Evolutionary conservation across 2,113 vertebrate species (phyloP).

Genomic region (Grallaria varia): DNA sequence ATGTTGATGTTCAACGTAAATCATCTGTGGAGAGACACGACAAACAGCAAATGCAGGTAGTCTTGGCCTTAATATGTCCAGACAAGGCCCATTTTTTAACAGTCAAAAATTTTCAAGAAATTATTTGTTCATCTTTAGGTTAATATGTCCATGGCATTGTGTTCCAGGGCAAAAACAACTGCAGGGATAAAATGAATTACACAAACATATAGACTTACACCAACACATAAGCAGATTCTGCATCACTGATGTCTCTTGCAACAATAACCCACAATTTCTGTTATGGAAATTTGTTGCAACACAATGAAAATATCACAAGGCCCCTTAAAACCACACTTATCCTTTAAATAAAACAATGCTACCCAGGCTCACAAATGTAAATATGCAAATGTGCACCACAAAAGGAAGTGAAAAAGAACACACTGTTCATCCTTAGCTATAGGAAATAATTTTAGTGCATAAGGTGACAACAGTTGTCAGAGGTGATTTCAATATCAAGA

Average conservation of each 20-base stretch:
- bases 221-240: background rate
- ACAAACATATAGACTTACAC: background rate
- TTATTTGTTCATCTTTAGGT: background rate
- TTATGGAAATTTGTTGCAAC: background rate
- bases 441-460: background rate
- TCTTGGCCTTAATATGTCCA: background rate
- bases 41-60: background rate
- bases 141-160: background rate
- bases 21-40: background rate
- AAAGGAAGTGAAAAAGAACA: background rate
- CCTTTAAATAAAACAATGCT: background rate
- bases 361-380: background rate
- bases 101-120: background rate
- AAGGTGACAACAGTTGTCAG: background rate
- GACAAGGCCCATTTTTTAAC: background rate
- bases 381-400: background rate
- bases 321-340: background rate
- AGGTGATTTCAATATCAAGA: background rate
- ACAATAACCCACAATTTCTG: background rate
- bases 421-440: background rate
- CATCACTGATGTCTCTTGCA: background rate
- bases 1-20: background rate
- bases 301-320: background rate
- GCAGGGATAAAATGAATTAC: background rate
- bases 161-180: background rate